Conservation (phyloP, 2,888 invertebrate genomes). For the Eupithecia centaureata region DNA sequence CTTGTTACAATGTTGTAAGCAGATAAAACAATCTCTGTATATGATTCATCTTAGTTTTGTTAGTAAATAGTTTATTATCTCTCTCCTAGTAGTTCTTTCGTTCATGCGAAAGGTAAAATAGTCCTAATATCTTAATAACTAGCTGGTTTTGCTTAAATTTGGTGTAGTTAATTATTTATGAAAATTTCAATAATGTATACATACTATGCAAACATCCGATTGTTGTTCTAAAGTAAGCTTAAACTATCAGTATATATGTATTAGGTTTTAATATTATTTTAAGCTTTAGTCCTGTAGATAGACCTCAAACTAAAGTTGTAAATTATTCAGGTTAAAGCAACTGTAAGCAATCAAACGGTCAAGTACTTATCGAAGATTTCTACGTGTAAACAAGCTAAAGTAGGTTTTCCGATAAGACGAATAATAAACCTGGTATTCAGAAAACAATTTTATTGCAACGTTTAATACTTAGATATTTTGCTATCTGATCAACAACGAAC, state of each 20-base stretch:
- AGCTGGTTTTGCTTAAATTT: neutral
- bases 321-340: neutral
- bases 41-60: neutral
- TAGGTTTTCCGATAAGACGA: conserved; percentile 49
- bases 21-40: neutral
- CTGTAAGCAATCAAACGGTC: neutral
- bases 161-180: neutral
- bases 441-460: conserved; percentile 45
- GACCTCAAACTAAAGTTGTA: neutral
- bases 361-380: conserved; percentile 17
- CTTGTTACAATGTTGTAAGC: neutral
- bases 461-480: neutral
- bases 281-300: neutral
- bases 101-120: neutral
- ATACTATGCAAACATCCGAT: neutral
- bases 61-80: neutral
- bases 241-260: no score
- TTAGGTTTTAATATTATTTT: neutral
- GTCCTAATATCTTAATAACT: neutral
- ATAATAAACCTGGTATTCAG: conserved; percentile 47
- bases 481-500: neutral
- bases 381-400: conserved; percentile 33
- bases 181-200: neutral
- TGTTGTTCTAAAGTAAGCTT: no score
- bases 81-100: neutral